Conservation (phyloP, 53 echinoderm and acorn worm species). For the Antedon mediterranea region DNA sequence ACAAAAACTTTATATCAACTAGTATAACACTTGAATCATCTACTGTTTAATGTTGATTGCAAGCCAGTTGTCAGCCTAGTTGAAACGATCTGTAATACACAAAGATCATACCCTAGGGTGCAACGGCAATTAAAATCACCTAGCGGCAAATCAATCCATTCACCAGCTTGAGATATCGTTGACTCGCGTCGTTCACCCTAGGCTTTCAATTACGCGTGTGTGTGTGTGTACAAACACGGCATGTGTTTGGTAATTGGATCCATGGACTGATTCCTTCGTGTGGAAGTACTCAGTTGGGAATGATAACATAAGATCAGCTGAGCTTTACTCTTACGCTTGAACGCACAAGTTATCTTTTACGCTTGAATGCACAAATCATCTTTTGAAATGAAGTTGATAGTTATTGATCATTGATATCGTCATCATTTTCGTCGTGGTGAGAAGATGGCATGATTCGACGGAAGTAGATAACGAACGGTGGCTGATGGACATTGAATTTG, state of each 20-base stretch:
- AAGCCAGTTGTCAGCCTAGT: neutral
- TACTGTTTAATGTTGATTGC: neutral
- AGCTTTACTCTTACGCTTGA: neutral
- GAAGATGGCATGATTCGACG: no score
- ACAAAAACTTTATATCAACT: neutral
- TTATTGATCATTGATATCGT: no score
- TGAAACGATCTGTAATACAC: neutral
- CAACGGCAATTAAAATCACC: neutral
- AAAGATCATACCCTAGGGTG: neutral
- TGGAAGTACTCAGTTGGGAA: neutral
- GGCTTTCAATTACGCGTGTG: neutral
- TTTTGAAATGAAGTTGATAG: neutral
- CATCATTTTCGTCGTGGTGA: no score
- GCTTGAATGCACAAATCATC: neutral
- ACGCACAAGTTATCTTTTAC: neutral
- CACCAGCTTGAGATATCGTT: neutral
- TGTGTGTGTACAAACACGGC: neutral
- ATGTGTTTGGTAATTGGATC: neutral
- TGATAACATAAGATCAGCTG: neutral
- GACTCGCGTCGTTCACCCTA: neutral
- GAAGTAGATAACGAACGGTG: no score
- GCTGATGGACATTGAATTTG: no score
- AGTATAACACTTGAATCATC: neutral
- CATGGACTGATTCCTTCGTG: neutral
- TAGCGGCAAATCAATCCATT: neutral